Base-by-base conservation (phyloP, 37 sponge, comb jelly and placozoan species). In the Petrosia ficiformis region DNA sequence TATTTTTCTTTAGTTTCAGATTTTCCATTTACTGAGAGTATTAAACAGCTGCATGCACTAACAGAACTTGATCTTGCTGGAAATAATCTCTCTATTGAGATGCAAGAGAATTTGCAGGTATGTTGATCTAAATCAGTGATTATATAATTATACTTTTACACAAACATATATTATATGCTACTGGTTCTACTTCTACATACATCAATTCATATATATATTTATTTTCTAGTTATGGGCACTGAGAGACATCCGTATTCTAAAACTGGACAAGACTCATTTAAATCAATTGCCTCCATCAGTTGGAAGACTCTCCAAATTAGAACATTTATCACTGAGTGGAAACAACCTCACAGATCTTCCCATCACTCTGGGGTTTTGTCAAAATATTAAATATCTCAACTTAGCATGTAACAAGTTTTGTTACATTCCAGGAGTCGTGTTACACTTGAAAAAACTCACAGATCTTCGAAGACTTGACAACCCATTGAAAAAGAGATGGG, bases 241-340 rank as follows among this genome's bases (percentile, higher is more conserved):
- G 30, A 14, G 38, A 25, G 79, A 86, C 39, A 59, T 91, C 39
- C 82, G 82, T 66, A 73, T 44, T 48, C 63, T 91, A 22, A 26
- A 21, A 14, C 33, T 91, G 32, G 80, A 78, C 37, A 57, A 37
- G 10, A 82, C 84, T 2, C 36, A 29, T 0, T 39, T 91, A 1
- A 70, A n/a, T 0, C 37, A 35, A 29, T n/a, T 91, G 25, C 92
- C 87, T 14, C 44, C 70, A 1, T 82, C 84, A 44, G 71, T 86
- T 16, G 92, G 92, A 34, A 77, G 87, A 41, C 72, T 91, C 33
- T 38, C 54, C 52, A 68, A 91, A 34, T 70, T 91, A 40, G 67
- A 82, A 42, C 56, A 44, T 10, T 80, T 91, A 32, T 78, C 74
- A 36, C 75, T 86, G 14, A 58, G 43, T 21, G 67, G 69, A 0